A percentile compares a stretch with the other conserved stretches of the same genome.
These are phyloP conservation scores for Zosterops japonicus DNA, from an alignment of 2,113 vertebrate genomes.

Conservation along the genomic window DNA sequence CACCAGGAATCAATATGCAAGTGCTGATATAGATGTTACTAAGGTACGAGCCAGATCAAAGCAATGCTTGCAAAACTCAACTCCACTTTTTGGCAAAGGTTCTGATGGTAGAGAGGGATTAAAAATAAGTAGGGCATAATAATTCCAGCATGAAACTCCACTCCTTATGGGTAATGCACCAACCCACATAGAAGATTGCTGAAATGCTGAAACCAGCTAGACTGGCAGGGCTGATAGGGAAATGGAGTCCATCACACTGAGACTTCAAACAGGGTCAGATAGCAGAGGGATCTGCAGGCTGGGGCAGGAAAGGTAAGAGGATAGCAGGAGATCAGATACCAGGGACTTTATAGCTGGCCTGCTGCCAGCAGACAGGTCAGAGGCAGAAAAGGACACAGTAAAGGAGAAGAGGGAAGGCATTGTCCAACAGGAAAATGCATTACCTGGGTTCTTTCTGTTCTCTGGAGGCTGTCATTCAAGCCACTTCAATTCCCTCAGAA, in stretches of 20 bases:
- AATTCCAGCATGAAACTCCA: slow-evolving; percentile 20
- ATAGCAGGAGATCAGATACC: background rate
- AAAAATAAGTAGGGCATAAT: slow-evolving; percentile 39
- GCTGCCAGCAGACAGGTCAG: background rate
- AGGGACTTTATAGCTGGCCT: background rate
- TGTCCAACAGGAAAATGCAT: background rate
- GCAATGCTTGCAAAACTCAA: background rate
- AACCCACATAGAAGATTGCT: background rate
- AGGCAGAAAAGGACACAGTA: background rate
- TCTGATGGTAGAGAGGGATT: slow-evolving; percentile 5
- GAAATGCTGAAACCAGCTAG: slow-evolving; percentile 44
- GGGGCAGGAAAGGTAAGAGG: slow-evolving; percentile 17
- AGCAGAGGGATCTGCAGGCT: background rate
- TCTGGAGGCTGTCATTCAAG: background rate
- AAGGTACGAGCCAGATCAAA: slow-evolving; percentile 25
- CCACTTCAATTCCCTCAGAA: background rate
- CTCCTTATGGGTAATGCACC: background rate
- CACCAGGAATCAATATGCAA: background rate
- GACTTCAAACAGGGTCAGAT: slow-evolving; percentile 18
- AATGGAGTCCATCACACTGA: background rate
- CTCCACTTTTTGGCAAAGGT: slow-evolving; percentile 8
- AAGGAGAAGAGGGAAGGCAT: background rate
- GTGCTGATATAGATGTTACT: background rate
- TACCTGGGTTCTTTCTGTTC: background rate
- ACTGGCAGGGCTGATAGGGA: slow-evolving; percentile 5